These are phyloP conservation scores for Podiceps cristatus DNA, from an alignment of 2,113 vertebrate species.

Conservation along the genomic window DNA sequence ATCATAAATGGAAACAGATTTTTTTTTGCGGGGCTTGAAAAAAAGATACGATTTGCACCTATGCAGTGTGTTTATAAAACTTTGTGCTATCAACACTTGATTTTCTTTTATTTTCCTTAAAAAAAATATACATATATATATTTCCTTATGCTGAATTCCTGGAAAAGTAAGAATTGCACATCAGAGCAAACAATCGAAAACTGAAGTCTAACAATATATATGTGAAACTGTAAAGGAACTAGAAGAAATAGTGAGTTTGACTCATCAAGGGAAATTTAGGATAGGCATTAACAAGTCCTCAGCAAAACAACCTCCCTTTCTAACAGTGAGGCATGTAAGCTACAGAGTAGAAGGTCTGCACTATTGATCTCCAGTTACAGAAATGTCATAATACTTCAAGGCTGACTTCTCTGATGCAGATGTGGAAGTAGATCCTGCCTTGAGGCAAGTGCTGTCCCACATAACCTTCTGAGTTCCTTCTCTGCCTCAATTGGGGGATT, in stretches of 20 bases:
- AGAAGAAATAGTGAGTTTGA: background rate
- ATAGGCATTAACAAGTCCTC: background rate
- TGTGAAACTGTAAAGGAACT: fast-evolving
- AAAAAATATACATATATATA: too few relatives aligned
- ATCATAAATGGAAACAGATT: background rate
- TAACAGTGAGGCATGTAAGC: background rate
- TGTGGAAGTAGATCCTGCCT: conserved; percentile 1
- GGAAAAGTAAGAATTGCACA: background rate
- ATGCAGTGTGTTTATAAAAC: background rate
- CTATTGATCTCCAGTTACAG: background rate
- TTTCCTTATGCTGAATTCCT: background rate
- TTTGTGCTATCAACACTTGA: background rate
- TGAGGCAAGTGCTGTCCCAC: background rate
- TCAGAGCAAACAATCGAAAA: background rate
- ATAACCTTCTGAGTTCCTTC: background rate
- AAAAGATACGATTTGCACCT: background rate
- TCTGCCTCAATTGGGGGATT: background rate
- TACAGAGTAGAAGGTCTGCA: background rate
- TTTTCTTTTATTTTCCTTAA: background rate
- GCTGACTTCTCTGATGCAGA: background rate
- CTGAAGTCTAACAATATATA: background rate
- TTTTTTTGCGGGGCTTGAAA: background rate
- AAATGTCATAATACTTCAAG: background rate
- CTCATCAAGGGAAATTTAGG: background rate
- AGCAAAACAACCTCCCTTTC: background rate